Conservation (phyloP, 2,888 invertebrate genomes). For the Willowsia nigromaculata region DNA sequence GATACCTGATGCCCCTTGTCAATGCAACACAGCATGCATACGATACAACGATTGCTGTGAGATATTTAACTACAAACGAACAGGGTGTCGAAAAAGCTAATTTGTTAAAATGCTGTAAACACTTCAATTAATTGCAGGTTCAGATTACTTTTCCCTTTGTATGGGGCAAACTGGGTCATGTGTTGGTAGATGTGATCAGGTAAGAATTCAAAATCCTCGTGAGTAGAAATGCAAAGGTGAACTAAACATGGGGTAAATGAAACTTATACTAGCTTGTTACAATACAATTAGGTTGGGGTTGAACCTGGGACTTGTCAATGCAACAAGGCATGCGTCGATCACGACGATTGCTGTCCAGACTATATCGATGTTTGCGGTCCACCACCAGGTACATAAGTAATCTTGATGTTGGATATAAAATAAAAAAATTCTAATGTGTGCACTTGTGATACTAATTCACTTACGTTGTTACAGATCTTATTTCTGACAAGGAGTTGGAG, state of each 20-base stretch:
- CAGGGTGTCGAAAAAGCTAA: no score
- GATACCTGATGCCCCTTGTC: constrained; percentile 62
- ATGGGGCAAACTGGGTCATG: constrained; percentile 48
- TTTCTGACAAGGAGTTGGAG: constrained; percentile 85
- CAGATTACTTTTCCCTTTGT: constrained; percentile 64
- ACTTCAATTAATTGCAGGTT: constrained; percentile 36
- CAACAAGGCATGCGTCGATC: constrained; percentile 64
- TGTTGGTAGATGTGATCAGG: constrained; percentile 61
- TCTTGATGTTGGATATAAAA: no score
- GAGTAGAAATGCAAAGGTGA: no score
- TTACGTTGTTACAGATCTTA: constrained; percentile 79
- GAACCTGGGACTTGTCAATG: constrained; percentile 69
- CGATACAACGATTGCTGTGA: constrained; percentile 72
- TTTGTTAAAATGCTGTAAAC: no score
- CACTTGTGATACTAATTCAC: neutral
- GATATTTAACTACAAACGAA: no score
- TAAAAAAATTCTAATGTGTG: neutral
- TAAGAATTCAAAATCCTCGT: neutral
- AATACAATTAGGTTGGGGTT: constrained; percentile 32
- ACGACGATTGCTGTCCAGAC: constrained; percentile 69
- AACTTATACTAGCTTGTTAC: neutral
- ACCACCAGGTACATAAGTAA: neutral
- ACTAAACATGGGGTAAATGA: no score
- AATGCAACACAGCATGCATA: constrained; percentile 72
- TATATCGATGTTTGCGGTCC: constrained; percentile 59